Base-by-base conservation (phyloP, 1,140 invertebrate species). In the Achroia grisella region DNA sequence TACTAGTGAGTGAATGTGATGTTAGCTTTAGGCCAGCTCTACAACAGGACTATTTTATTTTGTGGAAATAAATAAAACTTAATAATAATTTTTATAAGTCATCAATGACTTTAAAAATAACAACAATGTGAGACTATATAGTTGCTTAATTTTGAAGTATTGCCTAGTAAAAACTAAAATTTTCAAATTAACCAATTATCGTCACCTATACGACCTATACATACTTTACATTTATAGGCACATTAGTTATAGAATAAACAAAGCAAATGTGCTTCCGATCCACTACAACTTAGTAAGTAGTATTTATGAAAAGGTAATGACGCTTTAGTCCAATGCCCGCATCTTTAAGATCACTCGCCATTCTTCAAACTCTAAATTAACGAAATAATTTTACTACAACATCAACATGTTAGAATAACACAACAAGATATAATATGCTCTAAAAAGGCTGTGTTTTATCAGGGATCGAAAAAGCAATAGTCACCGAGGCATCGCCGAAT, bases 221-320 rank as follows among this genome's bases (percentile, higher is more conserved):
- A 74, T 82, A 85, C 66, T 82, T 81, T 81, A 81, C 70, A 82
- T 79, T 78, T 79, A 81, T 82, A 85, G 81, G 81, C 81, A 85
- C 81, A 82, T 81, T 76, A 82, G 81, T 82, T 81, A 79, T 65
- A 78, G 66, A 80, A 79, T 74, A 81, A 80, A 77, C 65, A 68
- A 82, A 79, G 71, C 77, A 62, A 78, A 69, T 65, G 71, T 78
- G 75, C 71, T 70, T 74, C 68, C 67, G 66, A 81, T 81, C 68
- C 71, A 71, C 75, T 82, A 81, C 67, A 78, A 82, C 71, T 70
- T 71, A 78, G 59, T 63, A 64, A 61, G 58, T 62, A 64, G 52
- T 64, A 67, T 49, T 59, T 69, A 62, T 71, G 56, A 53, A 59
- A 59, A 66, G 68, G 50, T 74, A 62, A 62, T 44, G 61, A 80